Percentiles rank a stretch among this genome's conserved stretches.
phyloP scores from a whole-genome alignment of 2,797 vertebrate species.

The Crocidura indochinensis region DNA sequence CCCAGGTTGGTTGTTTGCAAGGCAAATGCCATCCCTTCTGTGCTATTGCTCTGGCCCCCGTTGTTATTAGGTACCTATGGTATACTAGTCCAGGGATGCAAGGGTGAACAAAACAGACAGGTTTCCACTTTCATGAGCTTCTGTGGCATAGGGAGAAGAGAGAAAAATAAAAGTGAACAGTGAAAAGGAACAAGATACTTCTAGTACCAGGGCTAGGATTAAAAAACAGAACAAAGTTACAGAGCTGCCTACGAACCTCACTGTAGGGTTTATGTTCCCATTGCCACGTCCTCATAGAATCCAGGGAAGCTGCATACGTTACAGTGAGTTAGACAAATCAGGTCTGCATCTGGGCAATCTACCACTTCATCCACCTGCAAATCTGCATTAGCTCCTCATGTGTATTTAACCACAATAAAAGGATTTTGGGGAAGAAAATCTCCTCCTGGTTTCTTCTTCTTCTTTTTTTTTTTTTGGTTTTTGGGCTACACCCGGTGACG shows the following conservation, averaged over 20 bases:
- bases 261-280: not conserved
- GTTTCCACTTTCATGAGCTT: conserved; percentile 39
- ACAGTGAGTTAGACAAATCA: not conserved
- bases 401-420: not conserved
- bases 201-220: not conserved
- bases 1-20: no score
- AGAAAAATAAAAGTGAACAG: conserved; percentile 30
- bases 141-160: not conserved
- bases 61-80: conserved; percentile 16
- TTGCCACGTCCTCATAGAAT: not conserved
- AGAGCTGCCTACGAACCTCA: conserved; percentile 23
- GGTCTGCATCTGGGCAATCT: not conserved
- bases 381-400: conserved; percentile 8
- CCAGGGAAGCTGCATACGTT: conserved; percentile 8
- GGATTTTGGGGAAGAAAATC: not conserved
- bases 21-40: no score
- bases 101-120: conserved; percentile 18
- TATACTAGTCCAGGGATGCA: conserved; percentile 22
- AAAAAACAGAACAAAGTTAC: conserved; percentile 40
- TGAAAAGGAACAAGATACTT: conserved; percentile 44
- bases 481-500: no score
- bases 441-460: not conserved
- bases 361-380: conserved; percentile 26
- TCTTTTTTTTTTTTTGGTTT: no score
- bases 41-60: no score